These are phyloP conservation scores for Microctenopoma stevenorrisi DNA, from an alignment of 2,797 vertebrate genomes.

Conservation along the genomic window DNA sequence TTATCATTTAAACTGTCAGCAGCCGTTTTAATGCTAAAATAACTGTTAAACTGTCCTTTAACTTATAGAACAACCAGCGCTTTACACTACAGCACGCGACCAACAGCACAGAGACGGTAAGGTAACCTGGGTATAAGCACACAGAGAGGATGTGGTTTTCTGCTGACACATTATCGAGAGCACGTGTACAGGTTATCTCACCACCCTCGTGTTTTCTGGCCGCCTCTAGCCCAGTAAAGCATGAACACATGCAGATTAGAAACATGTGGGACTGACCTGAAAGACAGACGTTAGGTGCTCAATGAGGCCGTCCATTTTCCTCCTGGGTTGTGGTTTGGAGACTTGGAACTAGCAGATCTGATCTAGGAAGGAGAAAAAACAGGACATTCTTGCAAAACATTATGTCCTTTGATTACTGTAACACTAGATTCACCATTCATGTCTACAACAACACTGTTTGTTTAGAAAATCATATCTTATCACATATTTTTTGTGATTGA, in stretches of 20 bases:
- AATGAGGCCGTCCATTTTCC: slow-evolving; percentile 61
- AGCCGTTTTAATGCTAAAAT: too few relatives aligned
- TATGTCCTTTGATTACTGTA: slow-evolving; percentile 1
- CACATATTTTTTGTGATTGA: neutral
- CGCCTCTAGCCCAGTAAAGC: slow-evolving; percentile 60
- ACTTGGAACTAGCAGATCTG: slow-evolving; percentile 18
- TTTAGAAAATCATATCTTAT: neutral
- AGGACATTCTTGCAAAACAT: slow-evolving; percentile 2
- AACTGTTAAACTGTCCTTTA: too few relatives aligned
- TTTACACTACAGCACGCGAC: slow-evolving; percentile 16
- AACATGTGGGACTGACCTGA: slow-evolving; percentile 76
- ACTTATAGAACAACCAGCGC: neutral
- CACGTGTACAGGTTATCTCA: slow-evolving; percentile 51
- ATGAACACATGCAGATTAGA: slow-evolving; percentile 76
- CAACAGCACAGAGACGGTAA: slow-evolving; percentile 13
- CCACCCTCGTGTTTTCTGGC: slow-evolving; percentile 50
- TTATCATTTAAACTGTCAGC: too few relatives aligned
- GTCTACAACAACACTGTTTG: neutral
- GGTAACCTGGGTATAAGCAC: slow-evolving; percentile 10
- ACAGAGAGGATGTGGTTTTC: slow-evolving; percentile 43
- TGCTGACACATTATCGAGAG: slow-evolving; percentile 51
- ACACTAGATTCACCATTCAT: neutral
- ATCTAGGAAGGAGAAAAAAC: neutral
- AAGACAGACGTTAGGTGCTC: slow-evolving; percentile 66
- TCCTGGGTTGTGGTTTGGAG: slow-evolving; percentile 17